A percentile compares a stretch with the other conserved stretches of the same genome.
Evolutionary conservation across 2,888 invertebrate genomes (phyloP).

Genomic region (Dicyrtomina minuta): DNA sequence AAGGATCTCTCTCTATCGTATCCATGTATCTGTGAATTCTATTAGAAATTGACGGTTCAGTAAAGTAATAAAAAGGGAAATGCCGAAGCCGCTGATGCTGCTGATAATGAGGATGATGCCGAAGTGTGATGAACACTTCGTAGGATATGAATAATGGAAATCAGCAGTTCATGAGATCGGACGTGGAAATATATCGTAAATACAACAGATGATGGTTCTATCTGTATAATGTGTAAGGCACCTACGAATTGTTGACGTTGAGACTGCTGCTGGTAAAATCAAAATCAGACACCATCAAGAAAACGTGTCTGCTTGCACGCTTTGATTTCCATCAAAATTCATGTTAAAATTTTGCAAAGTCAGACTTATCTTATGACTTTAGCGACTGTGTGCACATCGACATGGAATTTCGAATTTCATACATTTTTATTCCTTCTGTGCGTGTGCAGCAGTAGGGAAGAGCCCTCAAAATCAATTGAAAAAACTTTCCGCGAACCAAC

Average conservation of each 20-base stretch:
- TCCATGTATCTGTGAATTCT: too few relatives aligned
- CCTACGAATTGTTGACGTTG: too few relatives aligned
- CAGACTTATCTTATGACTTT: constrained; percentile 3
- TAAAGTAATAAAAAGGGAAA: too few relatives aligned
- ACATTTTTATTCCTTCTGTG: constrained; percentile 2
- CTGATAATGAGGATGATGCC: too few relatives aligned
- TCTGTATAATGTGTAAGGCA: neutral
- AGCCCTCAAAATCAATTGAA: constrained; percentile 9
- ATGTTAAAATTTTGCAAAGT: constrained; percentile 5
- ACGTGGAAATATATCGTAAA: neutral
- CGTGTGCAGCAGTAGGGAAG: constrained; percentile 2
- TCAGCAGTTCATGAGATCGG: neutral
- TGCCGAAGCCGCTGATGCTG: too few relatives aligned
- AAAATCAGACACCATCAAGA: constrained; percentile 30
- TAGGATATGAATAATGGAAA: too few relatives aligned
- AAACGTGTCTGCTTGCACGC: constrained; percentile 28
- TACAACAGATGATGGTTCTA: too few relatives aligned
- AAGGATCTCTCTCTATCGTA: too few relatives aligned
- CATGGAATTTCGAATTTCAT: neutral
- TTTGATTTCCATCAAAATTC: constrained; percentile 30
- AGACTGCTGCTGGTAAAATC: neutral
- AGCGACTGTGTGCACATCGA: neutral
- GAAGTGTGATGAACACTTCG: too few relatives aligned
- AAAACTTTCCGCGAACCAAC: constrained; percentile 7
- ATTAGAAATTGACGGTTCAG: too few relatives aligned